A percentile compares a stretch with the other conserved stretches of the same genome.
Conservation (phyloP, 2,113 vertebrate species). For the Apodemus sylvaticus region DNA sequence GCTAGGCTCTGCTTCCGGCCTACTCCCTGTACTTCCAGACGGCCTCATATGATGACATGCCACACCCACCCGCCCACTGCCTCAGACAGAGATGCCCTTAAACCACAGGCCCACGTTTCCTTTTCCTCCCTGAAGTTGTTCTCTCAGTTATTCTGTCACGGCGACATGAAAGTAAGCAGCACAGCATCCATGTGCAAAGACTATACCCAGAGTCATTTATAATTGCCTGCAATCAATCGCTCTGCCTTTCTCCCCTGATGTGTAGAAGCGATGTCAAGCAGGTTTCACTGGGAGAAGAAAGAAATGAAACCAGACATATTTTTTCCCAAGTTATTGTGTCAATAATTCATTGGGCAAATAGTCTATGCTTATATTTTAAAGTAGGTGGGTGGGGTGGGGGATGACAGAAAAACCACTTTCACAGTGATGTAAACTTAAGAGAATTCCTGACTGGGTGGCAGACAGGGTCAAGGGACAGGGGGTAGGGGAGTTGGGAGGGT, state of each 20-base stretch:
- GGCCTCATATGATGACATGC: not conserved
- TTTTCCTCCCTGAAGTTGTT: not conserved
- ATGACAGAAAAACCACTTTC: not conserved
- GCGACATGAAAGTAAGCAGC: not conserved
- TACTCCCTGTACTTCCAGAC: not conserved
- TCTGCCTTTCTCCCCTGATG: not conserved
- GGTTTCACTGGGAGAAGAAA: not conserved
- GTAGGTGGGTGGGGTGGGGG: not conserved
- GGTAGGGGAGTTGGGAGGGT: no score
- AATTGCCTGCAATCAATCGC: not conserved
- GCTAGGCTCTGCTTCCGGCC: not conserved
- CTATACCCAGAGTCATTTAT: not conserved
- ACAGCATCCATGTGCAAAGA: not conserved
- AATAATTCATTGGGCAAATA: not conserved
- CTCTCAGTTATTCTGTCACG: not conserved
- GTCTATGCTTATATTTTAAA: constrained; percentile 9
- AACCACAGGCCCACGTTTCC: not conserved
- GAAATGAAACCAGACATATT: not conserved
- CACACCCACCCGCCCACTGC: no score
- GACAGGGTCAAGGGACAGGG: no score
- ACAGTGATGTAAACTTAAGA: not conserved
- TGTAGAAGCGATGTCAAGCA: not conserved
- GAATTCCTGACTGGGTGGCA: not conserved
- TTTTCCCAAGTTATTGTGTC: constrained; percentile 24
- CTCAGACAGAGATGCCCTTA: not conserved